A percentile compares a stretch with the other conserved stretches of the same genome.
phyloP scores from a whole-genome alignment of 2,113 vertebrate species.

The Pogonocichla stellata region DNA sequence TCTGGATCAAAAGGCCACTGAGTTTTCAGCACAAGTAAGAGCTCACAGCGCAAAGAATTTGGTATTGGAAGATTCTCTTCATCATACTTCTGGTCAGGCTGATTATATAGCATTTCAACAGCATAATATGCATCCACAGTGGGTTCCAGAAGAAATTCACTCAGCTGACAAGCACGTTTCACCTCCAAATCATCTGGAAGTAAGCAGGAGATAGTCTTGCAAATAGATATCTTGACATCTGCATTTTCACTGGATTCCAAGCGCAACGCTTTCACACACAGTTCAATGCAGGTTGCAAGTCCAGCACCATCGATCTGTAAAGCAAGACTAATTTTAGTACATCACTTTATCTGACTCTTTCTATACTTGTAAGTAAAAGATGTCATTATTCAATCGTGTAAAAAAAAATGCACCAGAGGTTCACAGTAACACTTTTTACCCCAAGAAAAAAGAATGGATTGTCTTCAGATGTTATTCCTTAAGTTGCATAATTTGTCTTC shows the following conservation, averaged over 20 bases:
- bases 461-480: not conserved
- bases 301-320: constrained; percentile 86
- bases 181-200: constrained; percentile 93
- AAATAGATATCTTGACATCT: constrained; percentile 91
- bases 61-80: constrained; percentile 92
- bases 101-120: constrained; percentile 95
- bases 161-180: constrained; percentile 95
- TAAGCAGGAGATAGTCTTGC: constrained; percentile 96
- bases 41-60: constrained; percentile 94
- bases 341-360: not conserved
- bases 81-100: constrained; percentile 96
- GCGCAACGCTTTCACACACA: constrained; percentile 90
- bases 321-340: constrained; percentile 41
- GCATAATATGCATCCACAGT: constrained; percentile 97
- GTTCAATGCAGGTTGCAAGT: constrained; percentile 89
- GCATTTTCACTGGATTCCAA: constrained; percentile 87
- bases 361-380: not conserved
- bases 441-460: not conserved
- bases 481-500: not conserved
- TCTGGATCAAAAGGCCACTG: constrained; percentile 98
- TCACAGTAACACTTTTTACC: not conserved
- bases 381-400: not conserved
- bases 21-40: constrained; percentile 94
- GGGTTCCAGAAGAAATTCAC: constrained; percentile 94
- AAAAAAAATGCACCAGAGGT: not conserved